A percentile compares a stretch with the other conserved stretches of the same genome.
These are phyloP conservation scores for Myiothlypis coronata DNA, from an alignment of 2,797 vertebrate species.

Conservation along the genomic window DNA sequence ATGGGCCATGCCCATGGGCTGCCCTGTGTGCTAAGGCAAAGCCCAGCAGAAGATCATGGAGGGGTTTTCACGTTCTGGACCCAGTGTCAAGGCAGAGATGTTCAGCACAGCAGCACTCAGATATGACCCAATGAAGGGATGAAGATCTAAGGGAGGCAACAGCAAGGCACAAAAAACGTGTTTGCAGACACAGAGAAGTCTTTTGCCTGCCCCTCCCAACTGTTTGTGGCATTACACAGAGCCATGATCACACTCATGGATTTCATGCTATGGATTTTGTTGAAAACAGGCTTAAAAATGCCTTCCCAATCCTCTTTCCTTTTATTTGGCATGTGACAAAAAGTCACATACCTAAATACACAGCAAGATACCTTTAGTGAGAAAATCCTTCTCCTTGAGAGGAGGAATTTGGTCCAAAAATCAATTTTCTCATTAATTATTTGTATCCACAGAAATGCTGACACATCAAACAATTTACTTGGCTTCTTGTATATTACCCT, in stretches of 20 bases:
- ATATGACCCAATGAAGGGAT: accelerated
- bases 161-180: accelerated
- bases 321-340: not conserved
- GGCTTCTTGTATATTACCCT: not conserved
- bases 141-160: not conserved
- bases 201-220: not conserved
- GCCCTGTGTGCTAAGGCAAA: not conserved
- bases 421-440: constrained; percentile 16
- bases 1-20: not conserved
- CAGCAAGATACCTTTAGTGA: not conserved
- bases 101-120: not conserved
- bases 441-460: not conserved
- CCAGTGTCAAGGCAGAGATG: not conserved
- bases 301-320: not conserved
- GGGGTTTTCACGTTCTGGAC: not conserved
- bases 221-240: not conserved
- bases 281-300: not conserved
- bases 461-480: not conserved
- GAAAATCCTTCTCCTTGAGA: not conserved
- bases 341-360: not conserved
- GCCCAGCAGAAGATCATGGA: not conserved
- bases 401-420: not conserved
- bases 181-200: not conserved
- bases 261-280: not conserved
- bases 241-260: not conserved